Evolutionary conservation across 2,888 invertebrate genomes (phyloP).

Genomic region (Tiphia femorata): DNA sequence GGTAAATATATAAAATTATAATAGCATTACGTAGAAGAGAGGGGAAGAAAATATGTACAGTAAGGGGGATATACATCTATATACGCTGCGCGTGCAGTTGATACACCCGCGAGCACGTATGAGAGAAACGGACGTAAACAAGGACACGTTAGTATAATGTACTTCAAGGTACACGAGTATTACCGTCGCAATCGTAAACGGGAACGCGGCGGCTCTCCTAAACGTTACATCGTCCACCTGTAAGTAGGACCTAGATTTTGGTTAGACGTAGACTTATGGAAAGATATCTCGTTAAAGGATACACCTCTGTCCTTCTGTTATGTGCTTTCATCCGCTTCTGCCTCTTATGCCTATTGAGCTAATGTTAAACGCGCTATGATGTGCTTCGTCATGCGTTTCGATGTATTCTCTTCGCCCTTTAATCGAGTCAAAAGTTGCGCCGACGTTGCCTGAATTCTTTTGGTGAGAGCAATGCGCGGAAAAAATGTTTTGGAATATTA

Average conservation of each 20-base stretch:
- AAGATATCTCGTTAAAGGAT: slow-evolving; percentile 43
- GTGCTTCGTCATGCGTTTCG: slow-evolving; percentile 23
- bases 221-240: slow-evolving; percentile 5
- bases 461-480: no score
- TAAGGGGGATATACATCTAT: slow-evolving; percentile 53
- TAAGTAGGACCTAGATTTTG: slow-evolving; percentile 39
- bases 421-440: slow-evolving; percentile 48
- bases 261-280: slow-evolving; percentile 37
- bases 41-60: slow-evolving; percentile 63
- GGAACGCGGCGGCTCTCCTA: neutral
- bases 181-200: slow-evolving; percentile 31
- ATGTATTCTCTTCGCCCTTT: slow-evolving; percentile 44
- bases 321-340: no score
- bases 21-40: slow-evolving; percentile 60
- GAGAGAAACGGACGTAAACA: slow-evolving; percentile 29
- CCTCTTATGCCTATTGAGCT: slow-evolving; percentile 48
- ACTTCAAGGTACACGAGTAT: slow-evolving; percentile 39
- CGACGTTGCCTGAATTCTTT: slow-evolving; percentile 62
- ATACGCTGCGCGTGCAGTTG: slow-evolving; percentile 21
- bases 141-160: slow-evolving; percentile 46
- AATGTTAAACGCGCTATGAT: slow-evolving; percentile 44
- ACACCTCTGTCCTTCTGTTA: slow-evolving; percentile 52
- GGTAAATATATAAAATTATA: slow-evolving; percentile 64
- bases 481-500: no score
- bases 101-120: slow-evolving; percentile 34